Percentiles rank a stretch among this genome's conserved stretches.
phyloP scores from a whole-genome alignment of 2,888 invertebrate species.

The Pammene fasciana region DNA sequence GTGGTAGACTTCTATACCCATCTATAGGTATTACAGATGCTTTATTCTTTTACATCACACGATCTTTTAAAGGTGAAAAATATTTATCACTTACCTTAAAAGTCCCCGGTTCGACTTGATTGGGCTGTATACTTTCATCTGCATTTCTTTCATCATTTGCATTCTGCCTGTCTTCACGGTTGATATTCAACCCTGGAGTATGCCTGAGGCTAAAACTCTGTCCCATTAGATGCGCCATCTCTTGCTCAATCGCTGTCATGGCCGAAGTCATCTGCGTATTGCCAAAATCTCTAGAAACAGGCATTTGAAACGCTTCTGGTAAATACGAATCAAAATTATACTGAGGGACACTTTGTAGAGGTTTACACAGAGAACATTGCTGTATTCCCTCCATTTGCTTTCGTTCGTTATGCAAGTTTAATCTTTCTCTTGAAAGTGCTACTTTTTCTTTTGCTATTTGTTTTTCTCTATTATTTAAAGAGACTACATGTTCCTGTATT shows the following conservation, averaged over 20 bases:
- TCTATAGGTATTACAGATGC: too few relatives aligned
- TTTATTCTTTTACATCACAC: too few relatives aligned
- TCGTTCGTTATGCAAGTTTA: conserved; percentile 80
- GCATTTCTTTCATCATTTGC: conserved; percentile 41
- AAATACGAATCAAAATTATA: conserved; percentile 58
- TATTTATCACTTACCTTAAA: conserved; percentile 55
- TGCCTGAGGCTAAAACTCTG: conserved; percentile 61
- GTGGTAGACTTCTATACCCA: too few relatives aligned
- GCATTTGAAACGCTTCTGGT: conserved; percentile 58
- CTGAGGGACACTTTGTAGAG: conserved; percentile 58
- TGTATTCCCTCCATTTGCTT: conserved; percentile 74
- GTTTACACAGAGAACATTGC: conserved; percentile 73
- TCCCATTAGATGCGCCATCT: conserved; percentile 70
- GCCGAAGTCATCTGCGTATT: conserved; percentile 59
- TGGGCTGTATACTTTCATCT: conserved; percentile 47
- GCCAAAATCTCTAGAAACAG: conserved; percentile 65
- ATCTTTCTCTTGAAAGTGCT: conserved; percentile 82
- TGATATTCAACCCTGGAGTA: conserved; percentile 50
- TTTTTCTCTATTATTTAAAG: conserved; percentile 82
- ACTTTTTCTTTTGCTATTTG: conserved; percentile 85
- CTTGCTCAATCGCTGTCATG: conserved; percentile 68
- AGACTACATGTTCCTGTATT: conserved; percentile 82
- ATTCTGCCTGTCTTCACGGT: conserved; percentile 42
- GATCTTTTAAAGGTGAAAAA: too few relatives aligned
- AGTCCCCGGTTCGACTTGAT: conserved; percentile 52